Evolutionary conservation across 2,888 invertebrate genomes (phyloP).

Genomic region (Drosophila infuscata): DNA sequence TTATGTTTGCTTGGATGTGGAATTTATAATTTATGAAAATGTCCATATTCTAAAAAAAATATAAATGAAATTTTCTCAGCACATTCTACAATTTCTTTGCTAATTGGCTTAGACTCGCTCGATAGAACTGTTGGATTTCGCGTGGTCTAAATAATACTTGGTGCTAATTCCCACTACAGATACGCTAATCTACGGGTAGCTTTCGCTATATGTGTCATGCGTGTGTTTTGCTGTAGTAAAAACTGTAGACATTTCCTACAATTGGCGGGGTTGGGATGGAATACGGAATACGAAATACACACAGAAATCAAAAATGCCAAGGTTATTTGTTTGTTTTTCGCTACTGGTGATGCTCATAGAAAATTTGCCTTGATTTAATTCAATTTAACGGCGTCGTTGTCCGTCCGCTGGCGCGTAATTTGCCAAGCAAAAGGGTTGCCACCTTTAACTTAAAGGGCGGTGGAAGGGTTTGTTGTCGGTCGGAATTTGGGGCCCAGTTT

Average conservation of each 20-base stretch:
- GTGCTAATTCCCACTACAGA: slow-evolving; percentile 35
- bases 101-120: slow-evolving; percentile 6
- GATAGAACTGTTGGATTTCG: neutral
- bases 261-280: slow-evolving; percentile 24
- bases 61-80: neutral
- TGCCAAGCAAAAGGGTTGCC: slow-evolving; percentile 45
- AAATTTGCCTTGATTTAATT: slow-evolving; percentile 80
- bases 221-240: slow-evolving; percentile 21
- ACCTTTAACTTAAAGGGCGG: slow-evolving; percentile 12
- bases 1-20: neutral
- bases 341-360: slow-evolving; percentile 53
- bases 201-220: neutral
- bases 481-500: slow-evolving; percentile 10
- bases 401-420: slow-evolving; percentile 39
- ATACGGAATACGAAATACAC: neutral
- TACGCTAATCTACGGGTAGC: neutral
- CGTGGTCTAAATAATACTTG: slow-evolving; percentile 26
- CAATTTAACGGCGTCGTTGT: slow-evolving; percentile 66
- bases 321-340: slow-evolving; percentile 35
- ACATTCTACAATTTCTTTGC: slow-evolving; percentile 1
- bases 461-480: slow-evolving; percentile 11
- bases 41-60: neutral
- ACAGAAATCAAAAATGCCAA: slow-evolving; percentile 34
- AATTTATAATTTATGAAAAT: neutral
- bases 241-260: slow-evolving; percentile 51